Evolutionary conservation across 2,888 invertebrate species (phyloP).

Genomic region (Zonitis immaculata): DNA sequence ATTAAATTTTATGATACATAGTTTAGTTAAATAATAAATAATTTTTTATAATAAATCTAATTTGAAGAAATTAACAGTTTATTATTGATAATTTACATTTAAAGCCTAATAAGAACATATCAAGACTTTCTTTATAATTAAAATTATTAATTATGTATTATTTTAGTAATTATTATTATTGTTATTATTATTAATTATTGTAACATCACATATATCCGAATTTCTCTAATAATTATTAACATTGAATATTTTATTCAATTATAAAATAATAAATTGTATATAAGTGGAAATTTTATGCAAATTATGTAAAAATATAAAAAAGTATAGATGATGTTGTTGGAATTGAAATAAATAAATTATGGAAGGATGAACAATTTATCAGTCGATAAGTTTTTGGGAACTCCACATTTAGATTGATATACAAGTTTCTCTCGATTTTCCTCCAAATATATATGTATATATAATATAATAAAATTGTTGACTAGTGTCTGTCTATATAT

Average conservation of each 20-base stretch:
- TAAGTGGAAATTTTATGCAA: no score
- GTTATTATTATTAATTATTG: no score
- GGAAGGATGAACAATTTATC: neutral
- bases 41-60: conserved; percentile 18
- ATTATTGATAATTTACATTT: conserved; percentile 25
- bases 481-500: neutral
- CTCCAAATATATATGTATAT: neutral
- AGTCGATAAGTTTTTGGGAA: neutral
- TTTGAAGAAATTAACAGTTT: conserved; percentile 14
- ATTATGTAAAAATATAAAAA: conserved; percentile 1
- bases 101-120: conserved; percentile 33
- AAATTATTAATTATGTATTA: conserved; percentile 12
- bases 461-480: conserved; percentile 3
- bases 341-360: neutral
- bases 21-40: conserved; percentile 4
- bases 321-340: neutral
- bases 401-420: neutral
- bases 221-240: conserved; percentile 26
- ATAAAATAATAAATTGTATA: no score
- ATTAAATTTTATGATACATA: conserved; percentile 28
- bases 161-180: conserved; percentile 25
- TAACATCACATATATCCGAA: conserved; percentile 45
- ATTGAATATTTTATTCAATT: no score
- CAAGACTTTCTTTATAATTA: conserved; percentile 18
- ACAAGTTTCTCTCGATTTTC: neutral